Conservation (phyloP, 2,888 invertebrate genomes). For the Acanthosepion esculentum region DNA sequence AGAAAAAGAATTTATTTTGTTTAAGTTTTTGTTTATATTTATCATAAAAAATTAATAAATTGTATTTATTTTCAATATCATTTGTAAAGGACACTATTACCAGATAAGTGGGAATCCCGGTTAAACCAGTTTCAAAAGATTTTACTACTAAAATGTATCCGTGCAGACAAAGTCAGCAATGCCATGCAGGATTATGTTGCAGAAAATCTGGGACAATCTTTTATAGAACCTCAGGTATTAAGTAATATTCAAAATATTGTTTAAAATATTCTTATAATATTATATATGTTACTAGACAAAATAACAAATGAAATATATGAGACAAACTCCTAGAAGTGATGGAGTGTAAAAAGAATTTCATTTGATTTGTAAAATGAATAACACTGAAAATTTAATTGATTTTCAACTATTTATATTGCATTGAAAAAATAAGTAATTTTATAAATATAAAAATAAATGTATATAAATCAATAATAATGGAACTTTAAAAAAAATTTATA, state of each 20-base stretch:
- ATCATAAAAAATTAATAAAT: neutral
- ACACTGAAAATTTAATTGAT: too few relatives aligned
- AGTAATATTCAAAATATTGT: neutral
- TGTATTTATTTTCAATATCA: neutral
- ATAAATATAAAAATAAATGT: too few relatives aligned
- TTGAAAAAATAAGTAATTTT: too few relatives aligned
- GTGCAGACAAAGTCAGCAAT: conserved; percentile 75
- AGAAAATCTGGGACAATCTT: conserved; percentile 74
- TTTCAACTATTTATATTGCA: too few relatives aligned
- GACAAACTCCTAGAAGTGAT: too few relatives aligned
- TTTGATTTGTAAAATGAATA: too few relatives aligned
- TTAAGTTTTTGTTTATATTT: too few relatives aligned
- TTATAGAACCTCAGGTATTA: conserved; percentile 76
- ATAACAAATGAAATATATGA: neutral
- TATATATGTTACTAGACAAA: neutral
- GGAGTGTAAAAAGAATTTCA: too few relatives aligned
- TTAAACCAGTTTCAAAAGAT: conserved; percentile 75
- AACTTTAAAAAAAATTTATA: too few relatives aligned
- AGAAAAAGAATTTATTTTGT: too few relatives aligned
- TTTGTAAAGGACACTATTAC: conserved; percentile 73
- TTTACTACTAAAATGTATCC: conserved; percentile 73
- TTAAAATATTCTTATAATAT: neutral
- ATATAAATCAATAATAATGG: too few relatives aligned
- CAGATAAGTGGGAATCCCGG: conserved; percentile 71
- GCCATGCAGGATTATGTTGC: conserved; percentile 77